Evolutionary conservation across 2,113 vertebrate species (phyloP), one percentile per base, ranked within the genome.

Genomic region (Ceyx cyanopectus): DNA sequence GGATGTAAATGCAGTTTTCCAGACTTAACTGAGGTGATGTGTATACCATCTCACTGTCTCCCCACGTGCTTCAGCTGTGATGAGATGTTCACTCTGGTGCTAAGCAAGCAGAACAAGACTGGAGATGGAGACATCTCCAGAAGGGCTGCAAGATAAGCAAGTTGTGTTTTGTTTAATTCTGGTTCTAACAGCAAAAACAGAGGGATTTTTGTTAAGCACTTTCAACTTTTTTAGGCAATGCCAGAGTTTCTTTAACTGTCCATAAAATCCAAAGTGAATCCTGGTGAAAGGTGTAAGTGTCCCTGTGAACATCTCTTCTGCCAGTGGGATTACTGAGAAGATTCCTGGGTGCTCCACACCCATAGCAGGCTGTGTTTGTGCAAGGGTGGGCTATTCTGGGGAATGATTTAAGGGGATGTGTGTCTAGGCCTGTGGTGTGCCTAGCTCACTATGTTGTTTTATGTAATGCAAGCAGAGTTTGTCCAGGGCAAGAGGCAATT

Each of bases 181-280:
- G 48, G 4, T 65, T 86, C 16, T 75, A 87, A 70, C 53, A 79
- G 62, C 32, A 65, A 51, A 70, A 78, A 51, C 12, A 68, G 48
- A 43, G 30, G 30, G 29, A 45, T 51, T 81, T 89, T 78, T 82
- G 61, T 77, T 54, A 63, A 73, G 37, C 6, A 12, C 53, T 53
- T 84, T 14, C n/a, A 77, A 23, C 13, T 41, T 43, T 67, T 81
- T 53, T 63, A 76, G 54, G 12, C 23, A 46, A 3, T 34, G 26
- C 27, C 43, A 50, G 29, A 75, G 12, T 86, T 85, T 84, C 21
- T 91, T 89, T 78, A 88, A 56, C 48, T 65, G 15, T 85, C 51
- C 74, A 74, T 57, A 78, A 60, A 88, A 85, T 75, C 29, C 18
- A 3, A 43, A 77, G 34, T 88, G 80, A 78, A 67, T 85, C 18